These are phyloP conservation scores for Panthera leo DNA, from an alignment of 2,113 vertebrate genomes.

Conservation along the genomic window DNA sequence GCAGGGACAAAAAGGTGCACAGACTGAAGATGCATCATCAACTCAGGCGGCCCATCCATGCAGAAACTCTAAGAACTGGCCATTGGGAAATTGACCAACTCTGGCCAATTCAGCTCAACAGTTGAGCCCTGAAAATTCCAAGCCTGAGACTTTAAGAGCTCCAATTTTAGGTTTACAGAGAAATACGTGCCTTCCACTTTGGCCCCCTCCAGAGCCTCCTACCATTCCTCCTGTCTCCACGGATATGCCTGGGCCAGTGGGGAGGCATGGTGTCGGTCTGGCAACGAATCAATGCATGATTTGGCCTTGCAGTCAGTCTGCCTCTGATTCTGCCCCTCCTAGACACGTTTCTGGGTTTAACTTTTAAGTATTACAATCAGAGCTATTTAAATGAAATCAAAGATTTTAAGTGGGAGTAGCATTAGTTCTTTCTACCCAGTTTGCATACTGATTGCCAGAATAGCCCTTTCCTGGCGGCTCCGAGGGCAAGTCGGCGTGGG, in stretches of 20 bases:
- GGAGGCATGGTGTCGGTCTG: fast-evolving
- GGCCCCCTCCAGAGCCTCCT: no score
- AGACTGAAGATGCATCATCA: background rate
- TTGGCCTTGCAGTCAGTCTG: background rate
- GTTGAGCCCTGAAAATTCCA: background rate
- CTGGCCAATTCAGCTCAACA: background rate
- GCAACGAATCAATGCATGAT: background rate
- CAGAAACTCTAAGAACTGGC: background rate
- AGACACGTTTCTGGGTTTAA: background rate
- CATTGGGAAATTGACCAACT: background rate
- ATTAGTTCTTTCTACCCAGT: background rate
- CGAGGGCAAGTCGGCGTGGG: background rate
- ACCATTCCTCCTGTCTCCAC: no score
- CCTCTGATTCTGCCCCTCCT: background rate
- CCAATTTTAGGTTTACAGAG: background rate
- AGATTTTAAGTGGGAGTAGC: background rate
- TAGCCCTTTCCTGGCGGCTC: background rate
- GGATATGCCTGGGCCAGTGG: background rate
- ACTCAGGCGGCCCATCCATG: background rate
- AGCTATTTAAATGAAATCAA: background rate
- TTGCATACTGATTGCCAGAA: background rate
- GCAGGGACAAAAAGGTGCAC: background rate
- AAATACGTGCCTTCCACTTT: background rate
- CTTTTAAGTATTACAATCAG: background rate
- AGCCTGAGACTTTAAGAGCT: background rate